phyloP scores from a whole-genome alignment of 2,888 invertebrate genomes.

The Eristalis intricaria region DNA sequence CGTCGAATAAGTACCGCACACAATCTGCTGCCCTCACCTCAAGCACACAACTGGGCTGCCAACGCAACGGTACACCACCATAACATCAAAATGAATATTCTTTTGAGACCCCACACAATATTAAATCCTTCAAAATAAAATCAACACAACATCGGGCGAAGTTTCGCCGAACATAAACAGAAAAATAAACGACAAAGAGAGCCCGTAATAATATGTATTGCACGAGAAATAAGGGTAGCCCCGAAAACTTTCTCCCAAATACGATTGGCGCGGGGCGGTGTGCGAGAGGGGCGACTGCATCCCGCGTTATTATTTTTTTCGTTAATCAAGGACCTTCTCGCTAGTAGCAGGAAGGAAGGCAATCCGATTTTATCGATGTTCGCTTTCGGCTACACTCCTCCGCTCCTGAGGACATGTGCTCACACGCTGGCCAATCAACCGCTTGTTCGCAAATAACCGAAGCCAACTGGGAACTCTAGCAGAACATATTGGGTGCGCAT shows the following conservation, averaged over 20 bases:
- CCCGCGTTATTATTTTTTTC: neutral
- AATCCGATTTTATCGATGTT: slow-evolving; percentile 30
- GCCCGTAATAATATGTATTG: slow-evolving; percentile 22
- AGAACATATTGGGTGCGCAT: too few relatives aligned
- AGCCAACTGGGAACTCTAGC: slow-evolving; percentile 15
- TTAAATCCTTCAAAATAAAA: slow-evolving; percentile 52
- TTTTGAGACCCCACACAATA: slow-evolving; percentile 41
- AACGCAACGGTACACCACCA: slow-evolving; percentile 32
- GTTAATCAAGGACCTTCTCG: slow-evolving; percentile 33
- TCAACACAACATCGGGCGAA: slow-evolving; percentile 48
- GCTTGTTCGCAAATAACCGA: slow-evolving; percentile 33
- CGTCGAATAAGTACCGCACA: slow-evolving; percentile 27
- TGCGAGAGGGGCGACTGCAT: slow-evolving; percentile 9
- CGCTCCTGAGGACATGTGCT: neutral
- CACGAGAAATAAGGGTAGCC: neutral
- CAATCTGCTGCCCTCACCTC: slow-evolving; percentile 23
- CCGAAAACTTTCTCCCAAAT: neutral
- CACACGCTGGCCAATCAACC: slow-evolving; percentile 4
- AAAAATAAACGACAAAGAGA: neutral
- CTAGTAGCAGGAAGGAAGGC: slow-evolving; percentile 13
- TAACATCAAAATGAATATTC: slow-evolving; percentile 52
- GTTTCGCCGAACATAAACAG: slow-evolving; percentile 9
- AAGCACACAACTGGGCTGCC: slow-evolving; percentile 25
- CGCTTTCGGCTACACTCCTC: neutral
- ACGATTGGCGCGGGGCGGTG: neutral